Conservation (phyloP, 2,888 invertebrate genomes). For the Tenodera sinensis region DNA sequence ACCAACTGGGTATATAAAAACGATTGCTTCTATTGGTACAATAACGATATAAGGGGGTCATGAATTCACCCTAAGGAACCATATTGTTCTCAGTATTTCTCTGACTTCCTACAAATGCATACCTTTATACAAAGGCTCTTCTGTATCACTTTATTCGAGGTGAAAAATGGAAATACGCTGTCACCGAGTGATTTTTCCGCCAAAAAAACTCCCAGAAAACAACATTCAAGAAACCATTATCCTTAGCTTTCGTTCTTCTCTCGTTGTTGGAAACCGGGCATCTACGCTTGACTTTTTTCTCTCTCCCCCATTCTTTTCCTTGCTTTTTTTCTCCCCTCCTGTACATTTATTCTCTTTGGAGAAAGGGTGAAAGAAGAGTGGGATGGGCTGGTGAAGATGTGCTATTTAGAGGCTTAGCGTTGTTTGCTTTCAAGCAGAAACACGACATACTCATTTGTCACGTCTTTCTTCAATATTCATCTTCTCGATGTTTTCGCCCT, state of each 20-base stretch:
- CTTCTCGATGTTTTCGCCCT: neutral
- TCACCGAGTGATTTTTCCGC: neutral
- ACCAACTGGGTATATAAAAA: no score
- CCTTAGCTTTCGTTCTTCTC: neutral
- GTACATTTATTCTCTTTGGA: neutral
- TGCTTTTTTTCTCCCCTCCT: neutral
- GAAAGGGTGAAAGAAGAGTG: neutral
- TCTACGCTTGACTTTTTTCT: neutral
- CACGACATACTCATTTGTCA: neutral
- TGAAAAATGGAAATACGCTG: neutral
- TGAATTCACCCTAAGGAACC: no score
- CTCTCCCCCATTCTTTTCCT: no score
- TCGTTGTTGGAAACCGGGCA: neutral
- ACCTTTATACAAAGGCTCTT: neutral
- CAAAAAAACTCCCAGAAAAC: neutral
- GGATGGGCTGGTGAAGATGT: neutral
- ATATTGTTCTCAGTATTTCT: neutral
- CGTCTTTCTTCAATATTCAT: neutral
- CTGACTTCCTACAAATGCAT: neutral
- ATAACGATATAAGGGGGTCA: no score
- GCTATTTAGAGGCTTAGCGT: neutral
- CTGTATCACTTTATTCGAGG: neutral
- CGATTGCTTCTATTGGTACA: no score
- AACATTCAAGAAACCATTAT: neutral
- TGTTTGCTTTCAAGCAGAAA: neutral